Evolutionary conservation across 1,140 invertebrate genomes (phyloP).

Genomic region (Euwallacea similis): DNA sequence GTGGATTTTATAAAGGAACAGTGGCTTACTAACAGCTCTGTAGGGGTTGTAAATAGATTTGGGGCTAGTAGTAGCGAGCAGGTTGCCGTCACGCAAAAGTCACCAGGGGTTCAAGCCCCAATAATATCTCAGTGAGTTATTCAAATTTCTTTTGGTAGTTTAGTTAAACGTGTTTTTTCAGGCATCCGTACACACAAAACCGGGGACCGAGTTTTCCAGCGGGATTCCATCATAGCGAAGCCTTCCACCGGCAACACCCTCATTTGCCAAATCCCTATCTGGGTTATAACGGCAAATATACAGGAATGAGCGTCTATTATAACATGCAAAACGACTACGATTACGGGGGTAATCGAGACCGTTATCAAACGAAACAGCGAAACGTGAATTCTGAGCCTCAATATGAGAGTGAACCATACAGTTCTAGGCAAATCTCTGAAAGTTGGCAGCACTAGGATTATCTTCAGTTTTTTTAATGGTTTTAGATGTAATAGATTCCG

Average conservation of each 20-base stretch:
- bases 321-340: slow-evolving; percentile 6
- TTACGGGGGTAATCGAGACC: background rate
- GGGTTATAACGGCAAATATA: slow-evolving; percentile 30
- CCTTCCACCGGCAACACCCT: slow-evolving; percentile 33
- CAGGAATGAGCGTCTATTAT: slow-evolving; percentile 16
- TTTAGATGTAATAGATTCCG: too few relatives aligned
- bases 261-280: slow-evolving; percentile 40
- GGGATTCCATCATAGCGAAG: slow-evolving; percentile 20
- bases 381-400: background rate
- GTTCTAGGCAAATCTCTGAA: slow-evolving; percentile 1
- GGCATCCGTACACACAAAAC: background rate
- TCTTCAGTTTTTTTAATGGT: background rate
- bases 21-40: slow-evolving; percentile 45
- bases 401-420: slow-evolving; percentile 9
- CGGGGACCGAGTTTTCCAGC: slow-evolving; percentile 3
- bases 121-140: background rate
- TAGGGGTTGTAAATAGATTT: slow-evolving; percentile 28
- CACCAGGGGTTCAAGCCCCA: slow-evolving; percentile 20
- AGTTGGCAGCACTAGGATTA: background rate
- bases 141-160: background rate
- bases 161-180: background rate
- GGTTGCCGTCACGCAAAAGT: slow-evolving; percentile 1
- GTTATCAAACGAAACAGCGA: slow-evolving; percentile 8
- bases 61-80: background rate
- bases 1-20: slow-evolving; percentile 75